Base-by-base conservation (phyloP, 2,797 vertebrate genomes). In the Erithacus rubecula region DNA sequence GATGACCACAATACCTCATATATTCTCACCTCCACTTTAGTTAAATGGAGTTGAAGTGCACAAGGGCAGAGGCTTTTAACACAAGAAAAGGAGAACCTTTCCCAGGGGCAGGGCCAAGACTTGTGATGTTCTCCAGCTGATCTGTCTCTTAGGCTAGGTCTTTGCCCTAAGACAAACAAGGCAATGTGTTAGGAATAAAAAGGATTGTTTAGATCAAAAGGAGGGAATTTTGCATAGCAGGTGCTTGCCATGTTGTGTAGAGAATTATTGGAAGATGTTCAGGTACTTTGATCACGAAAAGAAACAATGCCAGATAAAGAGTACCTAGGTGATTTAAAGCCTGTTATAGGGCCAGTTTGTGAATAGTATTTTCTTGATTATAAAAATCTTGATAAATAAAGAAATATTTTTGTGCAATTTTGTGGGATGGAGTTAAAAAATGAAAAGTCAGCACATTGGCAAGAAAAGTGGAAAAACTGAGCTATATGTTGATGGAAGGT, bases 391-490 rank as follows among this genome's bases (percentile, higher is more conserved):
- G 26, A 60, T 74, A 87, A 89, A 80, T 51, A 60, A 80, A 53
- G 44, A 83, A 81, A 22, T 75, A 60, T 37, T 87, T 77, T 22
- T 32, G 16, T 59, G 46, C 5, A 41, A 10, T 81, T 82, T 43
- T 70, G 30, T 81, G 63, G n/a, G 44, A 49, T 70, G 34, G 36
- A 83, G 18, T 51, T 75, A 24, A 76, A 85, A 94, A 83, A 69
- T 23, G 19, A 86, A 7, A 26, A 91, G 53, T 51, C 63, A 86
- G 47, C 47, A 46, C 14, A 9, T 32, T 92, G 88, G 44, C 77
- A 79, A 34, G 68, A 95, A 79, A 91, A 75, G 19, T 2, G 15
- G 60, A 78, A 86, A 87, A 89, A 24, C 16, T 22, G 47, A 89
- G 24, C 26, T 89, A 2, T 49, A 9, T 41, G 12, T 86, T 87